These are phyloP conservation scores for Lichenostomus cassidix DNA, from an alignment of 2,113 vertebrate species.

Conservation along the genomic window DNA sequence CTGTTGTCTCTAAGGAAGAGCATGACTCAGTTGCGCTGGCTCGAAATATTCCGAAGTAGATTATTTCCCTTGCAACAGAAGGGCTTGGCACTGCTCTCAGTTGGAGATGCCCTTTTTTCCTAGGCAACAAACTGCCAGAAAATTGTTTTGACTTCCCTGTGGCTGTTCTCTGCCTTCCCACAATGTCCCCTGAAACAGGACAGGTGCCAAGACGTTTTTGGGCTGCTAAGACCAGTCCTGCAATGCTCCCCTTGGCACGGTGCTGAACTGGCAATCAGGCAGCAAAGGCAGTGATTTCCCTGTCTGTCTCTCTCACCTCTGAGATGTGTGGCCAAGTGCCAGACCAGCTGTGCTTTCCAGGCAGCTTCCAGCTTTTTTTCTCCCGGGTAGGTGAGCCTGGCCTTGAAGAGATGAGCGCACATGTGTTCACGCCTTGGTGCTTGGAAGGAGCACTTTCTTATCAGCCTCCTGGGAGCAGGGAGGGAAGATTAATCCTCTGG, in stretches of 20 bases:
- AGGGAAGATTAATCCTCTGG: not conserved
- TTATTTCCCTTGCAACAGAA: conserved; percentile 19
- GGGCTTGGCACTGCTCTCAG: not conserved
- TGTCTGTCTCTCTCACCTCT: not conserved
- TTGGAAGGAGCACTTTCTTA: not conserved
- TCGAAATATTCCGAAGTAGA: not conserved
- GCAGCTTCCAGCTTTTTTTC: conserved; percentile 24
- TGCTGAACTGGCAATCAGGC: not conserved
- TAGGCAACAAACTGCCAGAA: not conserved
- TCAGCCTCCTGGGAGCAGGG: not conserved
- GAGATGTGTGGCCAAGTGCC: conserved; percentile 21
- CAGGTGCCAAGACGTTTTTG: not conserved
- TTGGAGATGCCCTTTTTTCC: conserved; percentile 30
- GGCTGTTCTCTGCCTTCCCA: not conserved
- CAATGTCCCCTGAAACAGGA: not conserved
- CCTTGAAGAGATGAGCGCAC: not conserved
- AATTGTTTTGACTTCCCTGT: not conserved
- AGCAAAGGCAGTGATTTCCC: not conserved
- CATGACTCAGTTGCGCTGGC: not conserved
- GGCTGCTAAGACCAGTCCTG: not conserved
- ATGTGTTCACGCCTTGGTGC: not conserved
- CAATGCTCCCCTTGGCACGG: fast-evolving
- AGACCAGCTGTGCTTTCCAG: conserved; percentile 46
- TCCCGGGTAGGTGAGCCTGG: conserved; percentile 17
- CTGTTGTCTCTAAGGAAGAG: not conserved